Evolutionary conservation across 2,888 invertebrate species (phyloP).

Genomic region (Papilio gigon): DNA sequence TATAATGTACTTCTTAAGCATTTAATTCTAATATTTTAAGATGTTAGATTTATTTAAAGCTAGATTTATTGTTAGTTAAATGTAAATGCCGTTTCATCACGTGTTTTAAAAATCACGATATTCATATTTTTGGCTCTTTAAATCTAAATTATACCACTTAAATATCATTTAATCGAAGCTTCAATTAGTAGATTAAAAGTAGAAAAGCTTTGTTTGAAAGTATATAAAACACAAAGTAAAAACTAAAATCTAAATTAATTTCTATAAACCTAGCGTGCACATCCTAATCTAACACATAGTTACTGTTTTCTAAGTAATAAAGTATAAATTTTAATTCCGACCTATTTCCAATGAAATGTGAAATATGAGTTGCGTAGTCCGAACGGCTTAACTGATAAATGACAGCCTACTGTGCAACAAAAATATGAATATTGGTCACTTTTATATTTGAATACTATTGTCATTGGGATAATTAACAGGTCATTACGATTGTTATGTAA

Average conservation of each 20-base stretch:
- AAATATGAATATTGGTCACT: constrained; percentile 80
- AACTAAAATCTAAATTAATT: background rate
- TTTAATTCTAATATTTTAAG: background rate
- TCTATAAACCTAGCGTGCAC: constrained; percentile 29
- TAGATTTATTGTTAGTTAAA: background rate
- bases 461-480: constrained; percentile 41
- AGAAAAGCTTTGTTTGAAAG: constrained; percentile 33
- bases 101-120: constrained; percentile 59
- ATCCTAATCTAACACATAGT: constrained; percentile 21
- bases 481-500: constrained; percentile 34
- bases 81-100: constrained; percentile 10
- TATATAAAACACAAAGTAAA: constrained; percentile 20
- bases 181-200: constrained; percentile 23
- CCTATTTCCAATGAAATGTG: constrained; percentile 4
- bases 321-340: constrained; percentile 3
- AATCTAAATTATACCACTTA: constrained; percentile 26
- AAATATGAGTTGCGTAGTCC: constrained; percentile 16
- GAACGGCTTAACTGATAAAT: constrained; percentile 60
- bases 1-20: background rate
- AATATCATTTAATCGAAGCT: constrained; percentile 7
- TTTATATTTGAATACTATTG: constrained; percentile 50
- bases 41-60: background rate
- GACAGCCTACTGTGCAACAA: constrained; percentile 75
- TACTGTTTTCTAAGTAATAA: constrained; percentile 25
- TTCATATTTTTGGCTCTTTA: constrained; percentile 75